Evolutionary conservation across 2,888 invertebrate species (phyloP), one percentile per base, ranked within the genome.

Genomic region (Thalpophila matura): DNA sequence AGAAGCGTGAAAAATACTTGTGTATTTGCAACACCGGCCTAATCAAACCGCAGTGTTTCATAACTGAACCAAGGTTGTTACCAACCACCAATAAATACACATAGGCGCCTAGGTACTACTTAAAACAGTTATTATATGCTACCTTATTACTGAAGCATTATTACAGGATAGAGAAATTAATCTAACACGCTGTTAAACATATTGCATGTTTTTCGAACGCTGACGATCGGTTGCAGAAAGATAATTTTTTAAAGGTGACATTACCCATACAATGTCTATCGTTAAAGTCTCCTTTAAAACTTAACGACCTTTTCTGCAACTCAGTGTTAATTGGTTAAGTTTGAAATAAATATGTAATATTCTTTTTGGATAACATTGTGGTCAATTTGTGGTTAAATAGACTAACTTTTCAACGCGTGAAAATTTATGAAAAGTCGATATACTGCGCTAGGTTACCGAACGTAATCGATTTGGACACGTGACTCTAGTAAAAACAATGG

Each of bases 1-100:
- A 43, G 27, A 35, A 29, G 7, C 14, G 7, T 18, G 14, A 45
- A 38, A 18, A 38, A n/a, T 9, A 33, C 10, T 9, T 16, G 18
- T 59, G 27, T 35, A 38, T 46, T 20, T 51, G 60, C 61, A 60
- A 54, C 27, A 38, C 33, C 26, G 35, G 31, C 10, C 50, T 51
- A 59, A 54, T 42, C 40, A 24, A 47, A 51, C 10, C 10, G 33
- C 29, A 42, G 10, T 33, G 24, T 73, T 73, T 71, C 53, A 14
- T 68, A 73, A 72, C n/a, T 18, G 12, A 49, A 33, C 33, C 73
- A 68, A 73, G 73, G 68, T 57, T 54, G 67, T 67, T 62, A 29
- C 73, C 38, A 57, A 35, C 61, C 1, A 37, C 9, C 38, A 47
- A 45, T 53, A 49, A 40, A 55, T 37, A 27, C 18, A 24, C 14